Base-by-base conservation (phyloP, 2,113 vertebrate genomes). In the Pomatostomus ruficeps region DNA sequence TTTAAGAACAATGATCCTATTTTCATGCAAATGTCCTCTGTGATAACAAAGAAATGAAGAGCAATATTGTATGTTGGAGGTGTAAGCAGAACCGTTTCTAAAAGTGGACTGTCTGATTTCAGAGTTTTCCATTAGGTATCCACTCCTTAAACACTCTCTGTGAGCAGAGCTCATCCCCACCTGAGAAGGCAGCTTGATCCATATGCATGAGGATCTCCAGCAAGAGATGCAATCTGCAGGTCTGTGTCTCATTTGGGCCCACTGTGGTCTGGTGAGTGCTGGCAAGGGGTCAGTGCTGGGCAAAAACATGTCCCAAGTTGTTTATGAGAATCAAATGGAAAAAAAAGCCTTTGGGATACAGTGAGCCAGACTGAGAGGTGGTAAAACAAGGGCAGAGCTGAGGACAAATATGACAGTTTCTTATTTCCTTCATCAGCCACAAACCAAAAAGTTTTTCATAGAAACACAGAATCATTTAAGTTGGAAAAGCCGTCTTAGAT, bases 291-390 rank as follows among this genome's bases (percentile, higher is more conserved):
- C 31, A 70, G 46, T 1, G 1, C 11, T 11, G 33, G 16, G 25
- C 0, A 0, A 66, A 75, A 89, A 65, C 17, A 2, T 2, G 1
- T 13, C 1, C 1, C 7, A 5, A 4, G 10, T 67, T 58, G n/a
- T 28, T 79, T 52, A 22, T 7, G 29, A 59, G 19, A 26, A 51
- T 58, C 52, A 54, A 31, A 82, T 22, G 22, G 40, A 46, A 6
- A 67, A 62, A 85, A 58, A 77, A 4, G 14, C 20, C 40, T 89
- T 62, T 26, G 29, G 29, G 85, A 80, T 25, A 24, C 25, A 55
- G 16, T 0, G 0, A 93, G 33, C 2, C 49, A 36, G n/a, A 14
- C 1, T 23, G 58, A 78, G 3, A 77, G 7, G 1, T 0, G 4
- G 12, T 13, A 22, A 70, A 94, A 61, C 6, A 58, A 61, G 23